Percentiles rank a stretch among this genome's conserved stretches.
Evolutionary conservation across 2,797 vertebrate genomes (phyloP).

Genomic region (Yasuhikotakia modesta): DNA sequence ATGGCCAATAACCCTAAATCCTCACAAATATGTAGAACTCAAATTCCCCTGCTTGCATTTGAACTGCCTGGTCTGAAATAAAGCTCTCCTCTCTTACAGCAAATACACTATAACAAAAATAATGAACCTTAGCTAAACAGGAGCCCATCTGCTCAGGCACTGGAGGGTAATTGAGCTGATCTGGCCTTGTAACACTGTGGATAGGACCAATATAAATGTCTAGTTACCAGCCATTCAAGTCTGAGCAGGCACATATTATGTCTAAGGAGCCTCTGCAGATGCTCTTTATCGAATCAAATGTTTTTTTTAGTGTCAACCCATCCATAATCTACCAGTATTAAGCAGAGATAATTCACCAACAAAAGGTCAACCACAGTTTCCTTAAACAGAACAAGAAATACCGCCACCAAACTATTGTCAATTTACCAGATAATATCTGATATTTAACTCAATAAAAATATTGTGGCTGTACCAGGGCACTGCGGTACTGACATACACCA

Average conservation of each 20-base stretch:
- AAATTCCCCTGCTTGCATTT: not conserved
- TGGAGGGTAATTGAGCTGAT: constrained; percentile 43
- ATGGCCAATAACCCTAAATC: not conserved
- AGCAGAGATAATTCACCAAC: constrained; percentile 40
- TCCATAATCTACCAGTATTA: constrained; percentile 27
- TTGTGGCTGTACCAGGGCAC: too few species aligned
- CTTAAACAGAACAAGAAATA: not conserved
- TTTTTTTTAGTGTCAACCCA: constrained; percentile 52
- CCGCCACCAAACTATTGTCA: not conserved
- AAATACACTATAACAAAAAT: constrained; percentile 19
- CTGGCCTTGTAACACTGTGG: constrained; percentile 36
- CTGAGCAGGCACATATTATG: constrained; percentile 48
- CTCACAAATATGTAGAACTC: not conserved
- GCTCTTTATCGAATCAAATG: constrained; percentile 57
- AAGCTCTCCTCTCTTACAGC: not conserved
- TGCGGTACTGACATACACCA: too few species aligned
- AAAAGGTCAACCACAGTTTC: not conserved
- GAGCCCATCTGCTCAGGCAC: constrained; percentile 34
- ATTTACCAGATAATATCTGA: not conserved
- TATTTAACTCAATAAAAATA: too few species aligned
- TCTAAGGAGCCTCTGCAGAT: constrained; percentile 50
- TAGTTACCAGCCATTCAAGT: constrained; percentile 48
- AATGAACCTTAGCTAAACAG: constrained; percentile 19
- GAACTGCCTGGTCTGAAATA: not conserved
- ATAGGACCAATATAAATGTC: constrained; percentile 43